Evolutionary conservation across 2,888 invertebrate genomes (phyloP).

Genomic region (Branchellion lobata): DNA sequence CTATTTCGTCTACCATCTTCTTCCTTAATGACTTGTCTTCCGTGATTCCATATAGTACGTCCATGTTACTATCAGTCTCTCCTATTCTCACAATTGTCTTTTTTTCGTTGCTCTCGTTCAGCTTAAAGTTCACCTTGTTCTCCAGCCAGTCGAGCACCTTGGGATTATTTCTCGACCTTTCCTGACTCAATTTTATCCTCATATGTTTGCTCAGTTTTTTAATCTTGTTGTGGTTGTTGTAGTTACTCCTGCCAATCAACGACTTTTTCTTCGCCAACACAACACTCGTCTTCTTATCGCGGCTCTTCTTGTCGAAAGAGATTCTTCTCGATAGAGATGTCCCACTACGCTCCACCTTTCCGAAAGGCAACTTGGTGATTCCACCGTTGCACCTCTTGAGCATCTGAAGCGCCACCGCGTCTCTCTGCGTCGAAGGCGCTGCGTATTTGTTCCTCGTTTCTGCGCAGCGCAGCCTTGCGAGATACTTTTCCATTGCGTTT

Average conservation of each 20-base stretch:
- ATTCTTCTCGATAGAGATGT: not conserved
- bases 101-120: too few species aligned
- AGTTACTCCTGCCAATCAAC: not conserved
- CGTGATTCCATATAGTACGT: not conserved
- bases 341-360: not conserved
- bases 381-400: too few species aligned
- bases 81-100: too few species aligned
- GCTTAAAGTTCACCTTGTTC: not conserved
- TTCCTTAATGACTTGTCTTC: not conserved
- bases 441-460: too few species aligned
- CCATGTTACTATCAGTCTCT: not conserved
- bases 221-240: constrained; percentile 14
- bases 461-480: too few species aligned
- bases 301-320: not conserved
- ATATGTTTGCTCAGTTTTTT: not conserved
- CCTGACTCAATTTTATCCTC: too few species aligned
- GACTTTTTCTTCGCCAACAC: not conserved
- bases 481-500: too few species aligned
- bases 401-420: too few species aligned
- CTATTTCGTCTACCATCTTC: constrained; percentile 4
- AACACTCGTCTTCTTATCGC: not conserved
- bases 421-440: too few species aligned
- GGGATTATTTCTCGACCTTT: not conserved
- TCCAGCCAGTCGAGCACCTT: constrained; percentile 9
- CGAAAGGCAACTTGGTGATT: not conserved